Evolutionary conservation across 2,113 vertebrate species (phyloP).

Genomic region (Protomyctophum bolini): DNA sequence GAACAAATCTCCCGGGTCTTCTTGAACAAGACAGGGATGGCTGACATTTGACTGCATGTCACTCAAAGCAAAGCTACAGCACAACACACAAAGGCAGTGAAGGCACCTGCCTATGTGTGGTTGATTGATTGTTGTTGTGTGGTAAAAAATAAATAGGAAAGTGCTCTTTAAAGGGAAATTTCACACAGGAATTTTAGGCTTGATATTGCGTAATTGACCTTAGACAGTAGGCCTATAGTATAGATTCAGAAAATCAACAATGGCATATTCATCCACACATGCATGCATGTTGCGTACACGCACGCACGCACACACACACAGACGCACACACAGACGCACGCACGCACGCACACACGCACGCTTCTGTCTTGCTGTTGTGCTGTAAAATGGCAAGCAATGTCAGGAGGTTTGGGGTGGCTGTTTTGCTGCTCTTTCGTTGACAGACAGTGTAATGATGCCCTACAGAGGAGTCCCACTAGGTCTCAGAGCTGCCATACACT

Average conservation of each 20-base stretch:
- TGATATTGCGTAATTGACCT: background rate
- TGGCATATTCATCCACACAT: slow-evolving; percentile 7
- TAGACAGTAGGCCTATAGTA: background rate
- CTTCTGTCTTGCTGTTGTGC: slow-evolving; percentile 1
- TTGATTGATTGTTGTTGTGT: too few relatives aligned
- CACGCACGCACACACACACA: background rate
- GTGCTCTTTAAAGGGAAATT: background rate
- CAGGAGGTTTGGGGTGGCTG: slow-evolving; percentile 14
- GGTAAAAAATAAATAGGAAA: too few relatives aligned
- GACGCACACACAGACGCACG: background rate
- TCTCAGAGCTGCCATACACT: slow-evolving; percentile 42
- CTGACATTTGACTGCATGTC: too few relatives aligned
- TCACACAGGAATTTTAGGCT: background rate
- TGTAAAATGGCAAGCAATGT: too few relatives aligned
- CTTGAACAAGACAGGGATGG: too few relatives aligned
- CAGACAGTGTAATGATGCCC: slow-evolving; percentile 58
- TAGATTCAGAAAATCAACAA: slow-evolving; percentile 6
- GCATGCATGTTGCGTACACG: too few relatives aligned
- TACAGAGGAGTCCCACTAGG: slow-evolving; percentile 32
- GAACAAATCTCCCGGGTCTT: too few relatives aligned
- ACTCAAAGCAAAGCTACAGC: too few relatives aligned
- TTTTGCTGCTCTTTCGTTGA: slow-evolving; percentile 47
- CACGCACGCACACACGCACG: background rate
- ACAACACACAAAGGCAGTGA: too few relatives aligned
- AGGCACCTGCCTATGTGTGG: too few relatives aligned